Evolutionary conservation across 2,888 invertebrate genomes (phyloP), one percentile per base, ranked within the genome.

Genomic region (Ligdia adustata): DNA sequence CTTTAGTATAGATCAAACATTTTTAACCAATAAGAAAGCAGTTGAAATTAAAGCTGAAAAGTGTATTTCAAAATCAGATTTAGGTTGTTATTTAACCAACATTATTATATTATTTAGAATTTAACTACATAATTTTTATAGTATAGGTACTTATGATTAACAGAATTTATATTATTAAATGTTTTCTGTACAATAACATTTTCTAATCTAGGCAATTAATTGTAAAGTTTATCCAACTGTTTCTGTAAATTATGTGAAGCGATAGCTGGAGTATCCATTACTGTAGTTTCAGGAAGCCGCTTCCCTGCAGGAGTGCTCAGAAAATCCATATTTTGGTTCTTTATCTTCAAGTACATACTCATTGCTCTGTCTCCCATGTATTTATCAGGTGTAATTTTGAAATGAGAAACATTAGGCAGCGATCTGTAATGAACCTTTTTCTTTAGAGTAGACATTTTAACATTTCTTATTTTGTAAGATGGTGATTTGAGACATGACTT

Each of bases 261-360:
- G 0, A 78, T 52, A 0, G 77, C 72, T 0, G 89, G 89, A 1
- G 89, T 87, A 45, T 84, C 77, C 0, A 72, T 27, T 3, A 11
- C 72, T 0, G 63, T 49, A 4, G 38, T 45, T 1, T 33, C 7
- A 4, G 55, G 46, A 0, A 55, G 57, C 14, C 60, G 55, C 50
- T 79, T 82, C 0, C 67, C 62, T 7, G 71, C 52, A 2, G 89
- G 90, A 4, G 90, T 89, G 35, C 65, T 79, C 18, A 90, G 57
- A 50, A 87, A 90, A 33, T 76, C 73, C 78, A 88, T 79, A 4
- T n/a, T n/a, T n/a, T 78, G 71, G 51, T 81, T 74, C 31, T 87
- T 90, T 75, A 86, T 81, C 51, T 84, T 64, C 79, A 87, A 72
- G 18, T 90, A 89, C 71, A 88, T 78, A 49, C 66, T 72, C 4